Evolutionary conservation across 2,888 invertebrate species (phyloP), one percentile per base, ranked within the genome.

Genomic region (Acrobeloides nanus): DNA sequence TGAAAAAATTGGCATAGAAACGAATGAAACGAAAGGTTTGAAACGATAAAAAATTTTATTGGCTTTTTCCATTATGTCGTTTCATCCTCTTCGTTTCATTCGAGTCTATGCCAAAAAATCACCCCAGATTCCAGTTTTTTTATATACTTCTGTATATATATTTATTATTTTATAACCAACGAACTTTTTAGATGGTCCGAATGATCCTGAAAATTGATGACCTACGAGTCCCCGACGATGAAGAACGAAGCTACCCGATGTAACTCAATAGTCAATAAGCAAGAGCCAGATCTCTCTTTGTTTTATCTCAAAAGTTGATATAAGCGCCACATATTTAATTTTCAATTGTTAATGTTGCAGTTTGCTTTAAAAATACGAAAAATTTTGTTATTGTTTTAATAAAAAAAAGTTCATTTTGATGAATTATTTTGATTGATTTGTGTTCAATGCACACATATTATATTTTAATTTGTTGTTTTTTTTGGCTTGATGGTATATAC

Each of bases 151-250:
- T n/a, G n/a, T n/a, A n/a, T n/a, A n/a, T n/a, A n/a, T n/a, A n/a
- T n/a, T n/a, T n/a, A n/a, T n/a, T n/a, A n/a, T n/a, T n/a, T n/a
- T 17, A n/a, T 35, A 18, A 4, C 38, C 37, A 21, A 20, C 8
- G 32, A 15, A 21, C 32, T 21, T 35, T 50, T 47, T 46, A 66
- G 66, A 81, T 97, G 55, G 95, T 95, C 43, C 92, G 95, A 76
- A 97, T 99, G 97, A 95, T 97, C 61, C 82, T 97, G 61, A 99
- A 97, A 79, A 99, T 97, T 53, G 97, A 97, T 75, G 97, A 97
- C 75, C 87, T 99, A 32, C 83, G 84, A 61, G 80, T 82, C 50
- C 79, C 82, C 37, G 76, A 75, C 43, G 76, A 76, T 53, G 62
- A 71, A 49, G 53, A 59, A 24, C 44, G 46, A 7, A 27, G 33